phyloP scores from a whole-genome alignment of 2,797 vertebrate species.

The Natrix natrix region DNA sequence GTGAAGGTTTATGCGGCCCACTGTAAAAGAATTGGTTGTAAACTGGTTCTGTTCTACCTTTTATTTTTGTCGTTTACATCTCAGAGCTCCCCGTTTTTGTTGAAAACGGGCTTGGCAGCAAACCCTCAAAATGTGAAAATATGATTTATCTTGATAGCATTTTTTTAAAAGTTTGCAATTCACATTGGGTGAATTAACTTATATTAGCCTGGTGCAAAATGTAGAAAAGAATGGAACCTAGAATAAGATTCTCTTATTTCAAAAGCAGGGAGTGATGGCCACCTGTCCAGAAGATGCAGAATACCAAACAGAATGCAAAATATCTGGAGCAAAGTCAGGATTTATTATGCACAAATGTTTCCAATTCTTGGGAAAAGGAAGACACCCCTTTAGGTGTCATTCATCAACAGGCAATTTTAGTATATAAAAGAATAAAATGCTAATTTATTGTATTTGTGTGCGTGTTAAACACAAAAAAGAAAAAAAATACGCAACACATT shows the following conservation, averaged over 20 bases:
- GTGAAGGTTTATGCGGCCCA: neutral
- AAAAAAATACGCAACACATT: neutral
- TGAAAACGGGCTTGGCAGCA: neutral
- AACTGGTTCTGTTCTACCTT: neutral
- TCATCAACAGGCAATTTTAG: neutral
- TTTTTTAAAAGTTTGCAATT: neutral
- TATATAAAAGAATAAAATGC: neutral
- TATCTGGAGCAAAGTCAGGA: neutral
- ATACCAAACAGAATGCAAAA: neutral
- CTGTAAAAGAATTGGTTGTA: neutral
- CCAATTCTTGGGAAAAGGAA: neutral
- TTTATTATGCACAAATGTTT: neutral
- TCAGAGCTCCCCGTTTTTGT: neutral
- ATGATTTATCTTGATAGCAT: neutral
- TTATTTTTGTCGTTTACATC: neutral
- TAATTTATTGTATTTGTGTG: neutral
- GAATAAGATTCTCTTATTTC: neutral
- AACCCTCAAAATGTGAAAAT: neutral
- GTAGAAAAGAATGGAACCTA: neutral
- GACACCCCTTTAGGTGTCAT: neutral
- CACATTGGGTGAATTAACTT: neutral
- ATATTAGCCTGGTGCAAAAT: neutral
- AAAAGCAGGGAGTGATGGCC: neutral
- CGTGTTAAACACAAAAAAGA: neutral
- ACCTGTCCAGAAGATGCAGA: neutral